phyloP scores from a whole-genome alignment of 2,113 vertebrate genomes.

The Oriolus oriolus region DNA sequence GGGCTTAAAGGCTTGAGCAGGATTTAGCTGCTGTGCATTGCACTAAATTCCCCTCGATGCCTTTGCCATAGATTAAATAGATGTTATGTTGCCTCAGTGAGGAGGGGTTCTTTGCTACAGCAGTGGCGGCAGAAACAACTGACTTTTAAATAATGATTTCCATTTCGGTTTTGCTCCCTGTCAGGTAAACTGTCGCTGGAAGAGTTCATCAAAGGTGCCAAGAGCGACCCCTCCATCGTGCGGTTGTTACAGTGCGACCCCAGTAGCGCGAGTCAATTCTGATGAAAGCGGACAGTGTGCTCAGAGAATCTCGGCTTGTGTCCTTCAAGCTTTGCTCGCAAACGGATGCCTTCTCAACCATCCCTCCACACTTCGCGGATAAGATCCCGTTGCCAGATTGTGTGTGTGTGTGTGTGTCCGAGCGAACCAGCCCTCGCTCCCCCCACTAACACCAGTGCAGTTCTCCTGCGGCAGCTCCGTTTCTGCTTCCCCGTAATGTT shows the following conservation, averaged over 20 bases:
- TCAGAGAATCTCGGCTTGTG: conserved; percentile 61
- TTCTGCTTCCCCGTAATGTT: background rate
- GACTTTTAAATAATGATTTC: background rate
- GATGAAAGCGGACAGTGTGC: conserved; percentile 60
- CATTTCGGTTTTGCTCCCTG: background rate
- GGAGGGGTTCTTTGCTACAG: background rate
- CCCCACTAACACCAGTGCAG: conserved; percentile 43
- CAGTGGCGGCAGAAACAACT: background rate
- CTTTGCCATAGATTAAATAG: background rate
- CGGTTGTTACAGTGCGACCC: conserved; percentile 84
- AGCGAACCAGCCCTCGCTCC: conserved; percentile 28
- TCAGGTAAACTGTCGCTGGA: conserved; percentile 82
- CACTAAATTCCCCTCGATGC: background rate
- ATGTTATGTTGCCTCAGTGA: background rate
- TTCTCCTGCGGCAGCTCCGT: conserved; percentile 23
- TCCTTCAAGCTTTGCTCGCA: conserved; percentile 77
- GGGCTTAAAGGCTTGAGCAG: conserved; percentile 41
- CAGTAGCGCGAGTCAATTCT: conserved; percentile 82
- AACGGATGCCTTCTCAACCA: conserved; percentile 72
- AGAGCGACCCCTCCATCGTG: conserved; percentile 84
- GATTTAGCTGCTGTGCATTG: conserved; percentile 20
- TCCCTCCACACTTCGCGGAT: conserved; percentile 53
- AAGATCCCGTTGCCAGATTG: conserved; percentile 46
- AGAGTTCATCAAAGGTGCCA: conserved; percentile 87
- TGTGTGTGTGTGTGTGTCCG: conserved; percentile 8